A percentile compares a stretch with the other conserved stretches of the same genome.
Evolutionary conservation across 2,113 vertebrate genomes (phyloP).

Genomic region (Takifugu flavidus): DNA sequence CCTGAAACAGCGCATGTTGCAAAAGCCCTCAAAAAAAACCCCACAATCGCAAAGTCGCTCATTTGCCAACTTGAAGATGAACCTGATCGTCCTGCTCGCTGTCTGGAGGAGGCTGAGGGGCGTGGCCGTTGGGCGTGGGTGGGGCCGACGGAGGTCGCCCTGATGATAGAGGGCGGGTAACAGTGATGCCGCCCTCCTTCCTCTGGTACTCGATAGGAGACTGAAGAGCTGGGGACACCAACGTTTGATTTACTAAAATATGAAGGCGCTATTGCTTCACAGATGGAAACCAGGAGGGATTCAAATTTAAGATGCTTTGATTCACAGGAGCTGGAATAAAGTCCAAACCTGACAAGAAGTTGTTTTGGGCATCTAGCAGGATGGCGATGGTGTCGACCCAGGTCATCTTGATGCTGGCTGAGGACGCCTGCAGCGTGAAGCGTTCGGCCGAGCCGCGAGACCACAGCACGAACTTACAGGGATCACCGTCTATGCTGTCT

Average conservation of each 20-base stretch:
- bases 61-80: not conserved
- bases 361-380: conserved; percentile 90
- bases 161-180: conserved; percentile 80
- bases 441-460: conserved; percentile 89
- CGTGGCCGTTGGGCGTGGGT: conserved; percentile 91
- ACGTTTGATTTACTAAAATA: not conserved
- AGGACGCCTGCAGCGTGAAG: conserved; percentile 91
- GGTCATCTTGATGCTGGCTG: conserved; percentile 86
- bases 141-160: conserved; percentile 80
- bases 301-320: not conserved
- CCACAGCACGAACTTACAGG: conserved; percentile 90
- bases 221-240: conserved; percentile 81
- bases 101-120: conserved; percentile 80
- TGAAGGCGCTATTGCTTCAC: too few relatives aligned
- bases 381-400: conserved; percentile 90
- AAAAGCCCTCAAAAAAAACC: not conserved
- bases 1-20: conserved; percentile 31
- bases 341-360: conserved; percentile 85
- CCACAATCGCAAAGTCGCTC: too few relatives aligned
- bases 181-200: conserved; percentile 79
- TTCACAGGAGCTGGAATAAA: conserved; percentile 30
- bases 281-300: too few relatives aligned
- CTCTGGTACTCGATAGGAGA: conserved; percentile 96
- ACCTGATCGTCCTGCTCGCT: conserved; percentile 86
- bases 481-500: conserved; percentile 86